Base-by-base conservation (phyloP, 2,113 vertebrate species). In the Cyanoliseus patagonus region DNA sequence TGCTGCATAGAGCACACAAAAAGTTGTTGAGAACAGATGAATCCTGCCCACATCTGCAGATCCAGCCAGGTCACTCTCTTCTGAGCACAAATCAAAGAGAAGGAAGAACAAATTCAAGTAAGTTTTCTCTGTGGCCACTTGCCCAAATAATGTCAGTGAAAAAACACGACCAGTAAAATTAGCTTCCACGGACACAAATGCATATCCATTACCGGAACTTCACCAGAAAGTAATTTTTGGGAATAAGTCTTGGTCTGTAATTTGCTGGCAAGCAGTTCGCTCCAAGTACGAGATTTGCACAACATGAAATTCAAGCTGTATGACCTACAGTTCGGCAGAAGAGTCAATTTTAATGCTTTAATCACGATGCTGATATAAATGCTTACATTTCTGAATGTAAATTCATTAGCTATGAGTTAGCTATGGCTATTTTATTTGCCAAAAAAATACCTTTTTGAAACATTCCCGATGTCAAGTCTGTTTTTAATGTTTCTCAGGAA, bases 321-420 rank as follows among this genome's bases (percentile, higher is more conserved):
- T 93, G 94, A 96, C 95, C 90, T 90, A 68, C 80, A 64, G 69
- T 73, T 94, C 90, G 86, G 90, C 92, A 94, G 88, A 95, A 23
- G 20, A 90, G 76, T 52, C 64, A n/a, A 33, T 84, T 91, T 92
- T 81, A 95, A 84, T 96, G 86, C 74, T 93, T 95, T 94, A 95
- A 94, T 96, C 90, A 92, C 1, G 3, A 82, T 75, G 83, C 86
- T 82, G 73, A 86, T 88, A 75, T 68, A 97, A 96, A 95, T 72
- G 52, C 73, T 96, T 86, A 94, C 66, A 94, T 84, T 94, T 93
- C 86, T 74, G 55, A 96, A 95, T 91, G 59, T n/a, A 93, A 95
- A 94, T 84, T 93, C 86, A 93, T 93, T 88, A 86, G 69, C 77
- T 78, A 86, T 1, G 3, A 93, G 62, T 59, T 24, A 35, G 57